Evolutionary conservation across 2,888 invertebrate species (phyloP).

Genomic region (Hermodice carunculata): DNA sequence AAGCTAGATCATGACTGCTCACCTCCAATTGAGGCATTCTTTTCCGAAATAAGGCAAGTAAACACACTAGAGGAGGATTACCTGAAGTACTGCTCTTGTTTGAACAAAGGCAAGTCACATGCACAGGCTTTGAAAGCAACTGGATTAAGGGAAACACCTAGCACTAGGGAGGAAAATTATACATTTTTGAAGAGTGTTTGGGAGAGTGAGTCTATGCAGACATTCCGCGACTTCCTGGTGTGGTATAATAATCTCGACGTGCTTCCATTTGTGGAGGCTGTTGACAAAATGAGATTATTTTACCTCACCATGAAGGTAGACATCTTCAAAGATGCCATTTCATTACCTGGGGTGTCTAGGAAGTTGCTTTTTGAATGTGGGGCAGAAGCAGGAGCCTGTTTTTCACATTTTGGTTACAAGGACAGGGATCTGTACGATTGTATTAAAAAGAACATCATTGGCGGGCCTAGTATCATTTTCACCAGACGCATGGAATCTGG

Average conservation of each 20-base stretch:
- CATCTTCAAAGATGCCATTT: conserved; percentile 11
- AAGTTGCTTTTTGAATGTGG: neutral
- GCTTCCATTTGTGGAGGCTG: conserved; percentile 5
- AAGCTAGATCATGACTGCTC: neutral
- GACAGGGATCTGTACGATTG: neutral
- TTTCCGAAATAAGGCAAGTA: neutral
- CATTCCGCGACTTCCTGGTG: neutral
- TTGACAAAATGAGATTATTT: neutral
- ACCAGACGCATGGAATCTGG: too few relatives aligned
- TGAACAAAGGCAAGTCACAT: too few relatives aligned
- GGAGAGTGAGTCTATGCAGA: neutral
- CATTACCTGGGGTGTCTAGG: neutral
- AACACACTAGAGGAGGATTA: neutral
- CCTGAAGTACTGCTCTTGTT: too few relatives aligned
- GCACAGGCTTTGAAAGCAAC: too few relatives aligned
- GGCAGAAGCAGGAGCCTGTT: too few relatives aligned
- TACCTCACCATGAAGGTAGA: neutral
- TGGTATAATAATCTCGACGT: conserved; percentile 6
- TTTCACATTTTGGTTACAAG: neutral
- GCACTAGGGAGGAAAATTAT: neutral
- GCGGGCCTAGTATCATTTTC: too few relatives aligned
- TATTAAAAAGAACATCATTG: too few relatives aligned
- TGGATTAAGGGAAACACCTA: neutral
- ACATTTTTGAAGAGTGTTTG: neutral
- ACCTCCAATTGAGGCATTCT: conserved; percentile 12